phyloP scores from a whole-genome alignment of 2,888 invertebrate species.

The Drosophila histrio region DNA sequence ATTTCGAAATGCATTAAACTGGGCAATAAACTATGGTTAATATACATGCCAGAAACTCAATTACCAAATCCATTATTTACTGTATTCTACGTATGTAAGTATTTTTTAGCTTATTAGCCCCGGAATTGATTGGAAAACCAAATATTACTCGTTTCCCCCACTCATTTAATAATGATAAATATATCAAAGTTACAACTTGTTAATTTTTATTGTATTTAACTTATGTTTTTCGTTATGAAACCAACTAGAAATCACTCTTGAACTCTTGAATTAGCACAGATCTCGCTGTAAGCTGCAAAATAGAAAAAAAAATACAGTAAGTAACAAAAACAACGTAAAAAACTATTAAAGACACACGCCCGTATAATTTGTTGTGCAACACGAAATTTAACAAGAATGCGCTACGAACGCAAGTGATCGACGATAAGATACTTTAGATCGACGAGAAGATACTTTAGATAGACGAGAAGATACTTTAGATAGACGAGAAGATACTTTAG shows the following conservation, averaged over 20 bases:
- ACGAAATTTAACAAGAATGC: conserved; percentile 13
- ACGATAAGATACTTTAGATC: neutral
- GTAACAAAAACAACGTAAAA: conserved; percentile 2
- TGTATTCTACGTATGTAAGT: neutral
- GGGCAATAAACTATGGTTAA: conserved; percentile 14
- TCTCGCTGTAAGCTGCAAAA: neutral
- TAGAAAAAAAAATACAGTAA: neutral
- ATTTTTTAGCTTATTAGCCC: conserved; percentile 6
- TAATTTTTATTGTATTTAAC: too few relatives aligned
- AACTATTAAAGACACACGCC: conserved; percentile 20
- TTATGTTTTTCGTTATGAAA: conserved; percentile 8
- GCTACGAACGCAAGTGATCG: neutral
- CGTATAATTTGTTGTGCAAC: conserved; percentile 14
- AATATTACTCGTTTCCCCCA: neutral
- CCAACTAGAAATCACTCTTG: conserved; percentile 1
- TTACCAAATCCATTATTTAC: conserved; percentile 12
- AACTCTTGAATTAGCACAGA: conserved; percentile 10
- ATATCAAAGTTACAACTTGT: neutral
- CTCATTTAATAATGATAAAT: neutral
- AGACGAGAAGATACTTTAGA: too few relatives aligned
- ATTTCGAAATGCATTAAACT: conserved; percentile 2
- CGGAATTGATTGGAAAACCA: conserved; percentile 1
- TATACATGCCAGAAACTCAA: conserved; percentile 16
- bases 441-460: neutral
- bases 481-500: too few relatives aligned